Conservation (phyloP, 1,140 invertebrate genomes). For the Babylonia areolata region DNA sequence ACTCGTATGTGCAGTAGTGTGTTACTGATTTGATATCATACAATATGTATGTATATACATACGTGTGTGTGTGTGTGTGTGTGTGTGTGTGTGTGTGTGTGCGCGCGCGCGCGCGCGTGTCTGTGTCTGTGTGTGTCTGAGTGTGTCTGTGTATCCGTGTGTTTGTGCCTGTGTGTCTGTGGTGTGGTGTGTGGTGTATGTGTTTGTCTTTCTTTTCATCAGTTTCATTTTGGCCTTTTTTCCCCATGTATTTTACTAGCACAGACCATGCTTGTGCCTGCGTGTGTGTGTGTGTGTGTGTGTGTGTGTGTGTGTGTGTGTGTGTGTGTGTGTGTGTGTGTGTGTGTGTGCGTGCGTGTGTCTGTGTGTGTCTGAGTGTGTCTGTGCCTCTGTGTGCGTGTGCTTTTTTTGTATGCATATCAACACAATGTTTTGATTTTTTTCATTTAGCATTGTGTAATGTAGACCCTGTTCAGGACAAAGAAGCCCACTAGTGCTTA, state of each 20-base stretch:
- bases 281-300: conserved; percentile 34
- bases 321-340: conserved; percentile 5
- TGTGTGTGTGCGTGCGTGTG: conserved; percentile 37
- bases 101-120: not conserved
- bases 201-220: not conserved
- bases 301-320: conserved; percentile 36
- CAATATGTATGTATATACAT: not conserved
- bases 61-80: not conserved
- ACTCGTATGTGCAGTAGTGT: no score
- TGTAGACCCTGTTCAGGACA: no score
- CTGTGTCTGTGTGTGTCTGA: not conserved
- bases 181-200: not conserved
- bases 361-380: conserved; percentile 32
- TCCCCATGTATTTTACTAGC: not conserved
- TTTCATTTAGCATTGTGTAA: not conserved
- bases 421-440: not conserved
- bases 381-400: conserved; percentile 18
- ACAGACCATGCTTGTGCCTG: conserved; percentile 31
- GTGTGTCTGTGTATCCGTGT: not conserved
- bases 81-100: not conserved
- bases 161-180: not conserved
- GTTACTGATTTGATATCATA: no score
- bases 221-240: not conserved
- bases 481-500: no score
- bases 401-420: no score